Percentiles rank a stretch among this genome's conserved stretches.
These are phyloP conservation scores for Pterocles burchelli DNA, from an alignment of 2,113 vertebrate species.

Conservation along the genomic window DNA sequence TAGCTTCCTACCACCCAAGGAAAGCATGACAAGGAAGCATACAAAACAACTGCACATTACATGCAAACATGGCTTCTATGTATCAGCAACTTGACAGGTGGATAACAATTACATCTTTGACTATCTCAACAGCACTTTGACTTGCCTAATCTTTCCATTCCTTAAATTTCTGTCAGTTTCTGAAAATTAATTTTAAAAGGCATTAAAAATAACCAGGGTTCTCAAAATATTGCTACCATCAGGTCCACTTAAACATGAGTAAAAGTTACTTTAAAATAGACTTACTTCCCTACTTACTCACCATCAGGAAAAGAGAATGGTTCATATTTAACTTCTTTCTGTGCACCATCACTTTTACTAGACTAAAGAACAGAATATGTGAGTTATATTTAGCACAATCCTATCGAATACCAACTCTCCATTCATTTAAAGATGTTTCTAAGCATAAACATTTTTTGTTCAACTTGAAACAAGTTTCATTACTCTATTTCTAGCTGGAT, in stretches of 20 bases:
- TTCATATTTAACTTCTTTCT: conserved; percentile 89
- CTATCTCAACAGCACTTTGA: neutral
- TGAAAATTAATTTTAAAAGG: neutral
- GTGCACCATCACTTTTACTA: conserved; percentile 75
- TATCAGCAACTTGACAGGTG: neutral
- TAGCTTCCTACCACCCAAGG: neutral
- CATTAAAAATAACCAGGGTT: neutral
- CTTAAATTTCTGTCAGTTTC: neutral
- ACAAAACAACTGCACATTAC: neutral
- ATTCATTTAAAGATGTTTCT: neutral
- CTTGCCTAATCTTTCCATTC: neutral
- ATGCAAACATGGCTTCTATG: neutral
- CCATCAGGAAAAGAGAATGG: conserved; percentile 93
- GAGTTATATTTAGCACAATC: conserved; percentile 1
- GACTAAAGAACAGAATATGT: conserved; percentile 53
- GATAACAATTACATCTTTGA: neutral
- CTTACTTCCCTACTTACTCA: conserved; percentile 66
- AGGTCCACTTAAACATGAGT: neutral
- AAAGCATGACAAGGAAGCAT: rapidly evolving
- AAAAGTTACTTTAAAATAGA: neutral
- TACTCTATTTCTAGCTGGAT: neutral
- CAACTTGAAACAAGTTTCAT: neutral
- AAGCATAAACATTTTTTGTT: neutral
- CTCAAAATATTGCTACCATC: neutral
- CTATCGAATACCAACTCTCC: neutral